Percentiles rank a stretch among this genome's conserved stretches.
These are phyloP conservation scores for Tachysurus fulvidraco DNA, from an alignment of 2,113 vertebrate species.

Conservation along the genomic window DNA sequence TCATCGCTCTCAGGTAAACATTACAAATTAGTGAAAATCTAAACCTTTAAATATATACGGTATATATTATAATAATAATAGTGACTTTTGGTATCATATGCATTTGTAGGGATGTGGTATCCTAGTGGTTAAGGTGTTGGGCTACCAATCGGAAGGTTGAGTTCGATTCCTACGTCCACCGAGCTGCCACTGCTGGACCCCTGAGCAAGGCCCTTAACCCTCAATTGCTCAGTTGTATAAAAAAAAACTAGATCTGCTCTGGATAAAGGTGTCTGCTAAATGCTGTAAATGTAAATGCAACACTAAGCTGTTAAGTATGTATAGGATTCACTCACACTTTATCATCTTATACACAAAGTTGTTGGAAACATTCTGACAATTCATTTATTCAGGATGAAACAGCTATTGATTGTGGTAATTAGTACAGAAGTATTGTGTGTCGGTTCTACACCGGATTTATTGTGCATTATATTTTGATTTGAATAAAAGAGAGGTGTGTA, in stretches of 20 bases:
- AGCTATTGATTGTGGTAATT: not conserved
- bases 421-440: not conserved
- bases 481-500: not conserved
- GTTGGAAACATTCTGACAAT: not conserved
- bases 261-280: too few species aligned
- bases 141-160: too few species aligned
- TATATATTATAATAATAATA: not conserved
- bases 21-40: not conserved
- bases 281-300: too few species aligned
- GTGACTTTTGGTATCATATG: not conserved
- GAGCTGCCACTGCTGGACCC: too few species aligned
- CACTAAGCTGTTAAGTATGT: not conserved
- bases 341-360: not conserved
- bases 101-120: too few species aligned
- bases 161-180: too few species aligned
- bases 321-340: not conserved
- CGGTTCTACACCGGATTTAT: not conserved
- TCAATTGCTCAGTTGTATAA: too few species aligned
- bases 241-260: too few species aligned
- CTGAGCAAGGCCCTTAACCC: too few species aligned
- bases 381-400: not conserved
- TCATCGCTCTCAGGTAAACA: not conserved
- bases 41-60: not conserved
- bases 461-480: not conserved
- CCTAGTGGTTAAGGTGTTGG: too few species aligned